These are phyloP conservation scores for Sigmodon hispidus DNA, from an alignment of 2,113 vertebrate genomes.

Conservation along the genomic window DNA sequence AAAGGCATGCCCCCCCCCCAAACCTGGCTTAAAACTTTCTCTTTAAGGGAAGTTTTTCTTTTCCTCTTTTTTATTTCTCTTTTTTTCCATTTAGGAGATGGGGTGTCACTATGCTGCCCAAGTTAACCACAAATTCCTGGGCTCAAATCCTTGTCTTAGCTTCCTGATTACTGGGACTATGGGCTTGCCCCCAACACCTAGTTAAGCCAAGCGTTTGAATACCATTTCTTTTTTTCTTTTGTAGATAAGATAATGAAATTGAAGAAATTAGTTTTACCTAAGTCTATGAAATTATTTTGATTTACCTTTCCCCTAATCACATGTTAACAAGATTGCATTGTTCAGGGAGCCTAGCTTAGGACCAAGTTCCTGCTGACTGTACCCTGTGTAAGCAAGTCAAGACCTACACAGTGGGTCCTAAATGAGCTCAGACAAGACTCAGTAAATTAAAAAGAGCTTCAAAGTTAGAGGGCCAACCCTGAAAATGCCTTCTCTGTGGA, in stretches of 20 bases:
- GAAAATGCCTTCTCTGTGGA: not conserved
- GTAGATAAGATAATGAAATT: not conserved
- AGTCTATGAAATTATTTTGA: not conserved
- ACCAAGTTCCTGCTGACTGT: conserved; percentile 43
- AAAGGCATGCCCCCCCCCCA: not conserved
- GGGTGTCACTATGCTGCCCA: not conserved
- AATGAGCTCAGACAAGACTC: conserved; percentile 24
- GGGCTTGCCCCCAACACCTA: not conserved
- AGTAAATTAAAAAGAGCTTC: conserved; percentile 13
- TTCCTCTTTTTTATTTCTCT: not conserved
- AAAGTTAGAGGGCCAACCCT: conserved; percentile 3
- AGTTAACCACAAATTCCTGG: not conserved
- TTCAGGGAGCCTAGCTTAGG: not conserved
- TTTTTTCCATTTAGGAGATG: not conserved
- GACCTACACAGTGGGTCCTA: not conserved
- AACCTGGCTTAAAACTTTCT: too few relatives aligned
- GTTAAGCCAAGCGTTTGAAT: not conserved
- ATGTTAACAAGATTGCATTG: not conserved
- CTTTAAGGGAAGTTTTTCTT: not conserved
- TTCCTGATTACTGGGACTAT: not conserved
- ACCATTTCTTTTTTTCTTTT: not conserved
- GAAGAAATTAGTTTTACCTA: not conserved
- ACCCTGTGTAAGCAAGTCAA: not conserved
- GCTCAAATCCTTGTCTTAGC: not conserved
- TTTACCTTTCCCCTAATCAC: conserved; percentile 26